Conservation (phyloP, 2,888 invertebrate genomes). For the Rutpela maculata region DNA sequence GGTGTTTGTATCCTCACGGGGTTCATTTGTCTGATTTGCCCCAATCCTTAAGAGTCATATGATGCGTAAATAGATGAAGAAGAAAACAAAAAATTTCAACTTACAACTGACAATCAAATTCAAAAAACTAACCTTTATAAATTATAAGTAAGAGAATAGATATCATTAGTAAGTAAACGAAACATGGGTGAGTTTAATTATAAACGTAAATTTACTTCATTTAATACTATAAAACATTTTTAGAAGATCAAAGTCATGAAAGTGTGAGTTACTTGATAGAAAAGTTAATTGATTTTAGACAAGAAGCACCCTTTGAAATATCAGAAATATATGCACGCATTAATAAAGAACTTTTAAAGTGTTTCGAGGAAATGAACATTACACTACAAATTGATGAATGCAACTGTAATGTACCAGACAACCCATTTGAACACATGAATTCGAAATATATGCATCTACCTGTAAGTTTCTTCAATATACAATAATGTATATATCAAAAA, state of each 20-base stretch:
- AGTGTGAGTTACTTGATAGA: conserved; percentile 12
- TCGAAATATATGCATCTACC: background rate
- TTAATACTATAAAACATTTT: background rate
- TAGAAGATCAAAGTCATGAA: conserved; percentile 21
- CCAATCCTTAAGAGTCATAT: too few relatives aligned
- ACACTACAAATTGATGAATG: background rate
- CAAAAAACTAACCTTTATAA: too few relatives aligned
- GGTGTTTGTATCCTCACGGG: too few relatives aligned
- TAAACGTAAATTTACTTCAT: background rate
- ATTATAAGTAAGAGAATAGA: too few relatives aligned
- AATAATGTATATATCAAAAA: too few relatives aligned
- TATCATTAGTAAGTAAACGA: too few relatives aligned
- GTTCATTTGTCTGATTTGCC: too few relatives aligned
- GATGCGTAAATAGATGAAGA: too few relatives aligned
- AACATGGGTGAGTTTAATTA: background rate
- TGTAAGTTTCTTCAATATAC: conserved; percentile 8
- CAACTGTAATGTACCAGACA: background rate
- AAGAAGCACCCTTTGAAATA: conserved; percentile 12
- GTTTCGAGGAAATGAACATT: conserved; percentile 14
- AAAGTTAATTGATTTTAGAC: conserved; percentile 25
- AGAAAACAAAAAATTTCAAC: too few relatives aligned
- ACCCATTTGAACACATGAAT: conserved; percentile 19
- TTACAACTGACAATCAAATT: too few relatives aligned
- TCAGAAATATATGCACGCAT: conserved; percentile 19
- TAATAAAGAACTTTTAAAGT: conserved; percentile 16